phyloP scores from a whole-genome alignment of 92 coral and sea anemone genomes.

The Zoanthus gigantus region DNA sequence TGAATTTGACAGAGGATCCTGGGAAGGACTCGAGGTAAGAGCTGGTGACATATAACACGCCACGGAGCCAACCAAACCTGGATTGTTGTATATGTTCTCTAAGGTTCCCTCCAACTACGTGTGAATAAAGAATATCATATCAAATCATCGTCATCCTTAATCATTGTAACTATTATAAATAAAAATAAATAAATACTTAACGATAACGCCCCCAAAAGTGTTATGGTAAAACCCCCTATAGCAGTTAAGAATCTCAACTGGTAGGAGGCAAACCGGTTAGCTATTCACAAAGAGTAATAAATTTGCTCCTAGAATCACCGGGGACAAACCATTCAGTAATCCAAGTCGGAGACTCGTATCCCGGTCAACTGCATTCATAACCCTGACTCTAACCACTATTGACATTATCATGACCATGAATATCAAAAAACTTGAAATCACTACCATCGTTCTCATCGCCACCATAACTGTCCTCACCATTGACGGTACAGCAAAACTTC shows the following conservation, averaged over 20 bases:
- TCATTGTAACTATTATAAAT: too few species aligned
- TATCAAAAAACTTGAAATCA: not conserved
- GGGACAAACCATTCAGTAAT: too few species aligned
- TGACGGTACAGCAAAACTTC: too few species aligned
- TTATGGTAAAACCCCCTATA: not conserved
- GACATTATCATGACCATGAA: not conserved
- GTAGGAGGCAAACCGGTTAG: too few species aligned
- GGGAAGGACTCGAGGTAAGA: constrained; percentile 63
- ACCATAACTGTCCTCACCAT: not conserved
- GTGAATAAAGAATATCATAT: not conserved
- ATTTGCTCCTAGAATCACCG: too few species aligned
- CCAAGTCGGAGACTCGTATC: too few species aligned
- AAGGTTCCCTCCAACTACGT: constrained; percentile 80
- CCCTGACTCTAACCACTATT: not conserved
- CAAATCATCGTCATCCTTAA: not conserved
- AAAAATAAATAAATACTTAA: too few species aligned
- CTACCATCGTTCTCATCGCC: not conserved
- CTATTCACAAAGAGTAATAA: too few species aligned
- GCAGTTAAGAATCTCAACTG: too few species aligned
- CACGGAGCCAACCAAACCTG: constrained; percentile 68
- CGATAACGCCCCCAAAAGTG: not conserved
- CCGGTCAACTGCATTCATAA: too few species aligned
- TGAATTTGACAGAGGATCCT: constrained; percentile 55
- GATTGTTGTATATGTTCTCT: constrained; percentile 65
- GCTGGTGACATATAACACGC: constrained; percentile 87